A percentile compares a stretch with the other conserved stretches of the same genome.
Evolutionary conservation across 2,888 invertebrate genomes (phyloP).

Genomic region (Leptodirus hochenwartii): DNA sequence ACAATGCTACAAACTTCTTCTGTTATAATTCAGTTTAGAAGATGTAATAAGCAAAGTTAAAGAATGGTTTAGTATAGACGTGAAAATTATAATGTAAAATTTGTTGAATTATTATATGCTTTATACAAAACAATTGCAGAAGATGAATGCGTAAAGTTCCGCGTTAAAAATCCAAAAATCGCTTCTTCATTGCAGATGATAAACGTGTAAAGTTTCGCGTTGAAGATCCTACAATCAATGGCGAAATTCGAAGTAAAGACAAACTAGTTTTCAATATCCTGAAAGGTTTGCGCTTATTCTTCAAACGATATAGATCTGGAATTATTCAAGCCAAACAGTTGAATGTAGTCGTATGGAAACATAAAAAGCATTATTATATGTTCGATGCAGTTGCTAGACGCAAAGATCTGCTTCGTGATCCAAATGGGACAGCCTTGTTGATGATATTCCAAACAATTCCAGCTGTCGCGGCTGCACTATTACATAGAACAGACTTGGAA

Average conservation of each 20-base stretch:
- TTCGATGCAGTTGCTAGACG: slow-evolving; percentile 43
- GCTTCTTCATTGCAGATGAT: slow-evolving; percentile 18
- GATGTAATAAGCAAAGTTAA: too few relatives aligned
- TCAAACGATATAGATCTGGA: slow-evolving; percentile 32
- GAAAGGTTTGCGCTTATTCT: slow-evolving; percentile 36
- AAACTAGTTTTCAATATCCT: slow-evolving; percentile 27
- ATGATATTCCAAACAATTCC: slow-evolving; percentile 34
- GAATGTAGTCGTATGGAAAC: slow-evolving; percentile 37
- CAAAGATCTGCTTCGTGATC: slow-evolving; percentile 31
- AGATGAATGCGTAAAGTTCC: slow-evolving; percentile 25
- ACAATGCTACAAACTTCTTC: too few relatives aligned
- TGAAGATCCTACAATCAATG: slow-evolving; percentile 24
- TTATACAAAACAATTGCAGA: too few relatives aligned
- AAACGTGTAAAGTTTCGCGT: slow-evolving; percentile 26
- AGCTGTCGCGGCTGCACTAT: slow-evolving; percentile 31
- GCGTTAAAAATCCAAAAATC: slow-evolving; percentile 23
- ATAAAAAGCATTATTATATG: slow-evolving; percentile 37
- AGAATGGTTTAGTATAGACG: too few relatives aligned
- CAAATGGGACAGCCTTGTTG: slow-evolving; percentile 35
- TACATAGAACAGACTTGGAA: slow-evolving; percentile 30
- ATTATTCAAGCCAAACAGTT: slow-evolving; percentile 26
- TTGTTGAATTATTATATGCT: too few relatives aligned
- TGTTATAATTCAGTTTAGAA: too few relatives aligned
- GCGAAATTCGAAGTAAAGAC: slow-evolving; percentile 22
- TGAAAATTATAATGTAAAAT: too few relatives aligned